Percentiles rank a stretch among this genome's conserved stretches.
Conservation (phyloP, 2,888 invertebrate species). For the Amiota minor region DNA sequence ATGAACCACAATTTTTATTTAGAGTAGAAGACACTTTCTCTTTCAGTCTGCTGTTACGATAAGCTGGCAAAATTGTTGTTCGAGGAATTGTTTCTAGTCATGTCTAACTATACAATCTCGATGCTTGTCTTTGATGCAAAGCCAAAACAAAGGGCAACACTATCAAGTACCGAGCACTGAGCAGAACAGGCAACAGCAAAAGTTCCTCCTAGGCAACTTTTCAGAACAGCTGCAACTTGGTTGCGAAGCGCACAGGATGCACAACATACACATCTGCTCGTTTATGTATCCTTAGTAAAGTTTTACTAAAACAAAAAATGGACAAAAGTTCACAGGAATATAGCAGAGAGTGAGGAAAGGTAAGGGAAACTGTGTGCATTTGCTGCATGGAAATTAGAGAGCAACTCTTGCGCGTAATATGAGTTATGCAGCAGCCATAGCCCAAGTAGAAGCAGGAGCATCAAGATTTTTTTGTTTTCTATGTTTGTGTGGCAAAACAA, state of each 20-base stretch:
- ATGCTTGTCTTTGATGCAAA: conserved; percentile 12
- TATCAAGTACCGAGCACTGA: not conserved
- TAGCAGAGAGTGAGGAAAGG: not conserved
- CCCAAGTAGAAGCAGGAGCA: no score
- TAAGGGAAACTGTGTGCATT: not conserved
- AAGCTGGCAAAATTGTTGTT: not conserved
- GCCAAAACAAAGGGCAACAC: not conserved
- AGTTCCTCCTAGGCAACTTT: not conserved
- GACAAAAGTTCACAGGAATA: not conserved
- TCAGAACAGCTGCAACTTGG: not conserved
- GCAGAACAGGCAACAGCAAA: not conserved
- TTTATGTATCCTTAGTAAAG: not conserved
- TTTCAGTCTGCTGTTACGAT: not conserved
- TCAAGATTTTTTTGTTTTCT: not conserved
- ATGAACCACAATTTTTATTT: no score
- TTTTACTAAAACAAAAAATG: conserved; percentile 8
- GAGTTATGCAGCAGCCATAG: conserved; percentile 21
- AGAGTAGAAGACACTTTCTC: no score
- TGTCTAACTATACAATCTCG: not conserved
- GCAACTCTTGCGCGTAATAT: conserved; percentile 18
- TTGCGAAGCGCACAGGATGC: conserved; percentile 15
- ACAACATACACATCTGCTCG: not conserved
- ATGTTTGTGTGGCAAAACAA: not conserved
- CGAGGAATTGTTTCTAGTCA: not conserved
- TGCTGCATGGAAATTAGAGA: conserved; percentile 11